These are phyloP conservation scores for Sitta europaea DNA, from an alignment of 2,113 vertebrate genomes.

Conservation along the genomic window DNA sequence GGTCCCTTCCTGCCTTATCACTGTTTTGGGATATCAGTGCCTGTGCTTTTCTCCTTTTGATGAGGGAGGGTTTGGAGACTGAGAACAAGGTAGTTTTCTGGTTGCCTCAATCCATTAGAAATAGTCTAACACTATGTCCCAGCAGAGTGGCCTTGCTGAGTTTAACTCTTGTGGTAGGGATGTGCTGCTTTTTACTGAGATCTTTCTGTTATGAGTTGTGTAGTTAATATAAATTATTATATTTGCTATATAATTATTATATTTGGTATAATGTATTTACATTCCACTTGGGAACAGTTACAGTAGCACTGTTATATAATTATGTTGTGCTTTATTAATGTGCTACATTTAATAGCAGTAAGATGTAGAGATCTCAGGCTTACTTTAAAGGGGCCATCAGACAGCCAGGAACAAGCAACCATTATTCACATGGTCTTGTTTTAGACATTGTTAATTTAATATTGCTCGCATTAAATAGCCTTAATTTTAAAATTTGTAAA, in stretches of 20 bases:
- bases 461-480: not conserved
- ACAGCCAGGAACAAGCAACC: not conserved
- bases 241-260: too few species aligned
- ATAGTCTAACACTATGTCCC: not conserved
- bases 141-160: rapidly evolving
- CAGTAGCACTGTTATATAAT: not conserved
- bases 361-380: not conserved
- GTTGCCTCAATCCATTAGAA: conserved; percentile 3
- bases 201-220: not conserved
- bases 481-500: not conserved
- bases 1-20: not conserved
- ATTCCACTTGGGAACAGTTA: not conserved
- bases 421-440: not conserved
- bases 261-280: not conserved
- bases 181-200: not conserved
- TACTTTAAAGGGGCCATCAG: not conserved
- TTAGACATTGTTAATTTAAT: not conserved
- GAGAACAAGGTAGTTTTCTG: not conserved
- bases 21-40: rapidly evolving
- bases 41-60: not conserved
- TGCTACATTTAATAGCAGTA: not conserved
- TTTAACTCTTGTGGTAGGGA: not conserved
- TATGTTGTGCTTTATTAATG: not conserved
- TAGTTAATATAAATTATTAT: not conserved
- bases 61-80: not conserved